These are phyloP conservation scores for Ichneumoninae sp. DNA, from an alignment of 2,888 invertebrate species.

Conservation along the genomic window DNA sequence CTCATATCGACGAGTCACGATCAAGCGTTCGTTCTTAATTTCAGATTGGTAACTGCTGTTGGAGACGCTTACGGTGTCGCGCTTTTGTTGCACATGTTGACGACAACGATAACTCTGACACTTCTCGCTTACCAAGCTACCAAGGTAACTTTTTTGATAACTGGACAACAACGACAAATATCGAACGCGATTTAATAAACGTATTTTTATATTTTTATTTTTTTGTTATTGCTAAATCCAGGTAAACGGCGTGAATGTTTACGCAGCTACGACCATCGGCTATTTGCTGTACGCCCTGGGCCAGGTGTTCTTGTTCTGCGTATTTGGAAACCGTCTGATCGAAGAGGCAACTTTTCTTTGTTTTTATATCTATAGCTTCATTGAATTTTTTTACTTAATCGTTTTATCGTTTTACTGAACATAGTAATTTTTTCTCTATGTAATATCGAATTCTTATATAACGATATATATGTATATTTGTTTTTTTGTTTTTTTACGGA, in stretches of 20 bases:
- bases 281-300: constrained; percentile 92
- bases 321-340: constrained; percentile 93
- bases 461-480: constrained; percentile 34
- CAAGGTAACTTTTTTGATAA: constrained; percentile 86
- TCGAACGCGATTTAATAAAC: background rate
- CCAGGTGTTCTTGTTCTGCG: constrained; percentile 95
- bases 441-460: background rate
- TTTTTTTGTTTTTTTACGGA: constrained; percentile 38
- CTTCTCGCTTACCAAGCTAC: constrained; percentile 94
- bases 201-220: background rate
- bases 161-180: background rate
- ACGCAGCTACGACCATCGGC: constrained; percentile 91
- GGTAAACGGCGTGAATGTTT: constrained; percentile 91
- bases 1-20: constrained; percentile 1
- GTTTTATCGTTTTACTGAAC: constrained; percentile 2
- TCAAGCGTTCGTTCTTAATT: constrained; percentile 69
- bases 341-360: constrained; percentile 89
- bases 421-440: background rate
- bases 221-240: constrained; percentile 75
- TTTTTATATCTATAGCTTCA: constrained; percentile 3
- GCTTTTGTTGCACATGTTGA: constrained; percentile 93
- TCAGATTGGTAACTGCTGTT: constrained; percentile 91
- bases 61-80: constrained; percentile 95
- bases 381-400: constrained; percentile 5
- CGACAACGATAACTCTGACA: constrained; percentile 93